phyloP scores from a whole-genome alignment of 1,140 invertebrate genomes.

The Heliconius eleuchia region DNA sequence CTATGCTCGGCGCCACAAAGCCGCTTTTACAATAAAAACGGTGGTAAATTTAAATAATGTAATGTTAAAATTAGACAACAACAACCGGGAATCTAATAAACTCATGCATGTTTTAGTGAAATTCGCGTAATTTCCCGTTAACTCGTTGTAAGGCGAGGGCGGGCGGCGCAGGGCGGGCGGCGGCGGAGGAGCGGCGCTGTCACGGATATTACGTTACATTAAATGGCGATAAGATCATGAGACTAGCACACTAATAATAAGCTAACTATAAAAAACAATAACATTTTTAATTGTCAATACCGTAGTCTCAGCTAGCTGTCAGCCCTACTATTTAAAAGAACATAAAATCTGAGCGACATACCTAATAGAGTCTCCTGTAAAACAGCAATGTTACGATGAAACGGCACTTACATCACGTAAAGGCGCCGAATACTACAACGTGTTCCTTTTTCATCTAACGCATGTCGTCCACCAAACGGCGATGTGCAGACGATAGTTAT shows the following conservation, averaged over 20 bases:
- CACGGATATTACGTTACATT: neutral
- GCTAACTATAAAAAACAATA: neutral
- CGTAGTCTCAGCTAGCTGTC: too few relatives aligned
- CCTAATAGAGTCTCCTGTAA: conserved; percentile 14
- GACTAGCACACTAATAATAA: neutral
- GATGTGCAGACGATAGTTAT: neutral
- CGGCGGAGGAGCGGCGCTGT: neutral
- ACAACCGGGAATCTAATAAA: conserved; percentile 23
- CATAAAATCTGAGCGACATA: neutral
- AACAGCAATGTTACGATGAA: conserved; percentile 11
- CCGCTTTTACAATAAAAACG: neutral
- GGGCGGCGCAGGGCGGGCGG: neutral
- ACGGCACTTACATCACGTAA: conserved; percentile 16
- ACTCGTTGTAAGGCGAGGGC: neutral
- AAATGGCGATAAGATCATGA: neutral
- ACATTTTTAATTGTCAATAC: neutral
- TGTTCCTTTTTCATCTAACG: neutral
- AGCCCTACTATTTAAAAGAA: neutral
- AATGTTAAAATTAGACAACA: conserved; percentile 29
- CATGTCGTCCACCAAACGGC: neutral
- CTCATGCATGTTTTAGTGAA: conserved; percentile 8
- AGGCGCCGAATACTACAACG: neutral
- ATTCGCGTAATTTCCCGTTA: conserved; percentile 5
- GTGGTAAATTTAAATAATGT: conserved; percentile 15
- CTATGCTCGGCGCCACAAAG: neutral